Conservation (phyloP, 1,140 invertebrate species). For the Yoshiicerus persimilis region DNA sequence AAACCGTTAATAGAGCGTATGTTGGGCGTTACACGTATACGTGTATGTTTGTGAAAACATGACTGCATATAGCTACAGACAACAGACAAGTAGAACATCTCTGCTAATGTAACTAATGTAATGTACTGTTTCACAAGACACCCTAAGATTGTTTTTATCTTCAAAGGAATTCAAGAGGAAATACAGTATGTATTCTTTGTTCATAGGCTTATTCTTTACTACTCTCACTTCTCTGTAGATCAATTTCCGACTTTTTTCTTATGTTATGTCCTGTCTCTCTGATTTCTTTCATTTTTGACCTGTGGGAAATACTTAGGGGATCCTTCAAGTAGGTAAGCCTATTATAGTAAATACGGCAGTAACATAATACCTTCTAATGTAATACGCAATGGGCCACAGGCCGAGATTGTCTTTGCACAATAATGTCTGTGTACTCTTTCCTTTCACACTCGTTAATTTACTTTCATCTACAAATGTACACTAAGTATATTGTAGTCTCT, state of each 20-base stretch:
- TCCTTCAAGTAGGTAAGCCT: not conserved
- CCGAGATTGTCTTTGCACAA: too few relatives aligned
- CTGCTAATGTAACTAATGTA: not conserved
- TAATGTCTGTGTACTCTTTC: not conserved
- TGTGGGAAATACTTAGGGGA: not conserved
- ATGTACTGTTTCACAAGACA: not conserved
- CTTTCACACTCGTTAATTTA: not conserved
- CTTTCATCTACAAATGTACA: not conserved
- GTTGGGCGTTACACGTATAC: not conserved
- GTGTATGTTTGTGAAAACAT: not conserved
- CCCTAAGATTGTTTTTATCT: not conserved
- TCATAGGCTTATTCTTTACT: not conserved
- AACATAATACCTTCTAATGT: too few relatives aligned
- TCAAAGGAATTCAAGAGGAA: not conserved
- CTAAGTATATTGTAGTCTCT: not conserved
- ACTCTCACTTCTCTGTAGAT: not conserved
- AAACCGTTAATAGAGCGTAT: not conserved
- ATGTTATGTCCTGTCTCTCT: not conserved
- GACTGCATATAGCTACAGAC: not conserved
- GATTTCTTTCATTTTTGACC: not conserved
- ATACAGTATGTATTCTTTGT: not conserved
- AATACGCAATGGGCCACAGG: too few relatives aligned
- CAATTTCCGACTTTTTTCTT: not conserved
- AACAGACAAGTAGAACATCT: not conserved
- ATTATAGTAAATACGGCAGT: too few relatives aligned